Conservation (phyloP, 37 sponge, comb jelly and placozoan genomes). For the Cliona cf. orientalis region DNA sequence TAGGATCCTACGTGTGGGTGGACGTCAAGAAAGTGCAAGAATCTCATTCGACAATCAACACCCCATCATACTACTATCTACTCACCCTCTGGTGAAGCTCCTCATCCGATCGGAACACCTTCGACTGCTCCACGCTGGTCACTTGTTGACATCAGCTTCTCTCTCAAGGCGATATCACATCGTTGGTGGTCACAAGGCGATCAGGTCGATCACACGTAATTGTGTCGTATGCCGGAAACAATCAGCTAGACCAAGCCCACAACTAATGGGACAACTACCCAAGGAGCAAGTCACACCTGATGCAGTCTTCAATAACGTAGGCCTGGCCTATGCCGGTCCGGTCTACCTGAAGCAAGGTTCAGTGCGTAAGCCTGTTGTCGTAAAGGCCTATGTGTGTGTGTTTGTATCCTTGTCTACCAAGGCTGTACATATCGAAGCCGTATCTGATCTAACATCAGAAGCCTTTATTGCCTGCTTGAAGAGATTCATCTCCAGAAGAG, state of each 20-base stretch:
- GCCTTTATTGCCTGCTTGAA: slow-evolving; percentile 45
- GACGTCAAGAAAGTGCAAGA: slow-evolving; percentile 25
- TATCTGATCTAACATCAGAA: slow-evolving; percentile 45
- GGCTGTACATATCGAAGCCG: slow-evolving; percentile 58
- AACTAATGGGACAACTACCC: slow-evolving; percentile 56
- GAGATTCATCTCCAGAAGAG: slow-evolving; percentile 38
- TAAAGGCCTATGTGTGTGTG: slow-evolving; percentile 34
- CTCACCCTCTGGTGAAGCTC: slow-evolving; percentile 28
- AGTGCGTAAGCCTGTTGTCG: slow-evolving; percentile 4
- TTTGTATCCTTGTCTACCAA: slow-evolving; percentile 48
- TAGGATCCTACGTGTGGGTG: slow-evolving; percentile 42
- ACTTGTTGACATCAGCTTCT: slow-evolving; percentile 1
- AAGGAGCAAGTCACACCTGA: slow-evolving; percentile 36
- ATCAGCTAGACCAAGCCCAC: slow-evolving; percentile 30
- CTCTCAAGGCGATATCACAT: slow-evolving; percentile 28
- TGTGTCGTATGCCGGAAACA: slow-evolving; percentile 49
- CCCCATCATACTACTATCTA: slow-evolving; percentile 36
- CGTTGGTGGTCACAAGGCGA: slow-evolving; percentile 16
- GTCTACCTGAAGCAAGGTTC: slow-evolving; percentile 24
- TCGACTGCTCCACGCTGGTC: slow-evolving; percentile 49
- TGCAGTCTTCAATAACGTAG: slow-evolving; percentile 36
- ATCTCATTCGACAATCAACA: slow-evolving; percentile 14
- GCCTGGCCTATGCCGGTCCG: slow-evolving; percentile 69
- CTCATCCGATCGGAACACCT: slow-evolving; percentile 33
- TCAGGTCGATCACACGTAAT: slow-evolving; percentile 23